These are phyloP conservation scores for Laticauda colubrina DNA, from an alignment of 2,113 vertebrate genomes.

Conservation along the genomic window DNA sequence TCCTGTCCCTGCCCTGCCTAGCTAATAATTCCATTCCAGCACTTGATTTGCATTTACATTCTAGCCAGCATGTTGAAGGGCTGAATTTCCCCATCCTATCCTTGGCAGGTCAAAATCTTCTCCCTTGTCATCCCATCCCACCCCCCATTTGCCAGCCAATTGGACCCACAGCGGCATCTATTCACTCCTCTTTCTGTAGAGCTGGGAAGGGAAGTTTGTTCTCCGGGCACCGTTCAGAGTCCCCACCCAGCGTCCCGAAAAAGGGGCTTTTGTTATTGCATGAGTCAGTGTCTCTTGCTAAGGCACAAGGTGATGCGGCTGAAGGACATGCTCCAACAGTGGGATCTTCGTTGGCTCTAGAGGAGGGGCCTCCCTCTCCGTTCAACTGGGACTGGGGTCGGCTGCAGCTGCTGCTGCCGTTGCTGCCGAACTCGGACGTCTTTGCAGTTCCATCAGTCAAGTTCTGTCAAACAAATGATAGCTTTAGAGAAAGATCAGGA, in stretches of 20 bases:
- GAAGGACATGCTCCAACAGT: slow-evolving; percentile 63
- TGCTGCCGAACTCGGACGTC: slow-evolving; percentile 64
- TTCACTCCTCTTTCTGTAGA: slow-evolving; percentile 82
- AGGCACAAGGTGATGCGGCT: slow-evolving; percentile 86
- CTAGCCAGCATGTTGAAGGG: neutral
- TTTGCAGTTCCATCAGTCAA: slow-evolving; percentile 77
- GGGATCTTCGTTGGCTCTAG: slow-evolving; percentile 75
- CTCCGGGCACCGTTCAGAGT: slow-evolving; percentile 80
- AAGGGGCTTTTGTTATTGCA: slow-evolving; percentile 73
- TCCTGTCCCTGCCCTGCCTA: too few relatives aligned
- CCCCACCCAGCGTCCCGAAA: slow-evolving; percentile 67
- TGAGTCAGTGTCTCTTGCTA: slow-evolving; percentile 66
- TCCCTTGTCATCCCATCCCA: neutral
- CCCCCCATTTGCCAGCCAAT: neutral
- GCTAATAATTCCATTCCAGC: neutral
- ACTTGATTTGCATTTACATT: neutral
- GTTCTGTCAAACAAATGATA: slow-evolving; percentile 59
- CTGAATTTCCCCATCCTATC: neutral
- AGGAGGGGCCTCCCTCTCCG: slow-evolving; percentile 71
- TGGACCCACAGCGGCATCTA: slow-evolving; percentile 1
- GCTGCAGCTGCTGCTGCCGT: slow-evolving; percentile 50
- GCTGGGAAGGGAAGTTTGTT: slow-evolving; percentile 79
- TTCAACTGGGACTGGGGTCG: slow-evolving; percentile 75
- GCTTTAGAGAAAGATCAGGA: slow-evolving; percentile 14
- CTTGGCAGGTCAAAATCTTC: neutral